A percentile compares a stretch with the other conserved stretches of the same genome.
Evolutionary conservation across 2,113 vertebrate genomes (phyloP).

Genomic region (Trichomycterus rosablanca): DNA sequence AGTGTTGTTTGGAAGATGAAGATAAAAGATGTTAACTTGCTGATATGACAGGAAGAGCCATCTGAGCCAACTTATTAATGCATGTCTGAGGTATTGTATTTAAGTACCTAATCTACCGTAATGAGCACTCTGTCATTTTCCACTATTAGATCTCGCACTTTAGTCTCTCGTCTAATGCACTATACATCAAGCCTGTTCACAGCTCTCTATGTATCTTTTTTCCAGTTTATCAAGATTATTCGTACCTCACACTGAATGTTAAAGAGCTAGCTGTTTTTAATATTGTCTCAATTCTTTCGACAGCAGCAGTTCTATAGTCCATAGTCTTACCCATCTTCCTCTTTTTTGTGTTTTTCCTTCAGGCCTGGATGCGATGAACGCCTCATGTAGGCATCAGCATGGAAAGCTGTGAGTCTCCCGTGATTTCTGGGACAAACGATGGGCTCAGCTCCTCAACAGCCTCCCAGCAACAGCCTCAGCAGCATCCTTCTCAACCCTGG

Average conservation of each 20-base stretch:
- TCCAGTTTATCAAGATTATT: constrained; percentile 41
- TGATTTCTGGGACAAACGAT: constrained; percentile 99
- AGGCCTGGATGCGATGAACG: constrained; percentile 97
- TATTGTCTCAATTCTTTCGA: no score
- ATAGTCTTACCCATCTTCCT: background rate
- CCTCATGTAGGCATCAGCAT: constrained; percentile 97
- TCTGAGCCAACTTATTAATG: constrained; percentile 69
- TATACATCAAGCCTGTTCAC: constrained; percentile 52
- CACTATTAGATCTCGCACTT: constrained; percentile 66
- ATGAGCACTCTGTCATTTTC: constrained; percentile 71
- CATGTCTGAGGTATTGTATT: constrained; percentile 70
- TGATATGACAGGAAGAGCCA: constrained; percentile 72
- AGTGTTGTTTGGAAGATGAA: constrained; percentile 73
- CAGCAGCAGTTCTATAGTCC: no score
- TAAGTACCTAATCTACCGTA: constrained; percentile 72
- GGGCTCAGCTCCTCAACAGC: constrained; percentile 83
- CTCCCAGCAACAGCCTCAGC: constrained; percentile 83
- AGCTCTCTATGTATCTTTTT: constrained; percentile 35
- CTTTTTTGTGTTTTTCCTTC: constrained; percentile 49
- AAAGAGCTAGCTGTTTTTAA: no score
- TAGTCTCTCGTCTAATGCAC: constrained; percentile 52
- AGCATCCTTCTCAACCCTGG: constrained; percentile 81
- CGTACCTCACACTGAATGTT: constrained; percentile 32
- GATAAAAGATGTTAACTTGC: constrained; percentile 72
- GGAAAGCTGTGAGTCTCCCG: constrained; percentile 99